These are phyloP conservation scores for Microctonus aethiopoides DNA, from an alignment of 2,888 invertebrate species.

Conservation along the genomic window DNA sequence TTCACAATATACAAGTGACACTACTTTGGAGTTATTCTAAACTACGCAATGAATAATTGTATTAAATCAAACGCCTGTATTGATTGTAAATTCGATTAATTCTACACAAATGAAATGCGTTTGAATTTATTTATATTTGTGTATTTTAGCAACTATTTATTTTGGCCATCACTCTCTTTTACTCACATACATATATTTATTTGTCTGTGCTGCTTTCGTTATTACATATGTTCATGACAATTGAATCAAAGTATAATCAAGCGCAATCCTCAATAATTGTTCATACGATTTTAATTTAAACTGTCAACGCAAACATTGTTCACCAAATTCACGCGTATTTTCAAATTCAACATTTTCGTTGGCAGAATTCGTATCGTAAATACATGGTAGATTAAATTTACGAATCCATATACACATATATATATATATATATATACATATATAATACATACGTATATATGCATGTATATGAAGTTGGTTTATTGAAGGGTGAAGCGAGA, in stretches of 20 bases:
- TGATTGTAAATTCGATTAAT: background rate
- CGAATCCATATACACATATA: no score
- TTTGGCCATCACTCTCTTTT: background rate
- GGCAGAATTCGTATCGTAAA: background rate
- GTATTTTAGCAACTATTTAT: background rate
- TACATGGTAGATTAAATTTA: background rate
- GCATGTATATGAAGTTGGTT: no score
- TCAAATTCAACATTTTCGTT: background rate
- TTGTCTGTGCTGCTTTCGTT: no score
- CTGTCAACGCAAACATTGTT: constrained; percentile 7
- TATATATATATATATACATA: no score
- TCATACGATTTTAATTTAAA: constrained; percentile 10
- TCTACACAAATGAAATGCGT: background rate
- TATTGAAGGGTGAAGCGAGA: background rate
- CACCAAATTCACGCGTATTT: constrained; percentile 1
- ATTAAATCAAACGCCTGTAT: no score
- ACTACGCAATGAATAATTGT: no score
- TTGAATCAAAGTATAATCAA: constrained; percentile 62
- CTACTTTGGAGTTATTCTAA: no score
- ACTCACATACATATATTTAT: no score
- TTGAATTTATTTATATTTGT: no score
- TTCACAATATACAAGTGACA: background rate
- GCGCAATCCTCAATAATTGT: constrained; percentile 31
- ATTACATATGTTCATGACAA: constrained; percentile 48
- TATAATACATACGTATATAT: no score